Conservation (phyloP, 2,888 invertebrate species). For the Scaeva pyrastri region DNA sequence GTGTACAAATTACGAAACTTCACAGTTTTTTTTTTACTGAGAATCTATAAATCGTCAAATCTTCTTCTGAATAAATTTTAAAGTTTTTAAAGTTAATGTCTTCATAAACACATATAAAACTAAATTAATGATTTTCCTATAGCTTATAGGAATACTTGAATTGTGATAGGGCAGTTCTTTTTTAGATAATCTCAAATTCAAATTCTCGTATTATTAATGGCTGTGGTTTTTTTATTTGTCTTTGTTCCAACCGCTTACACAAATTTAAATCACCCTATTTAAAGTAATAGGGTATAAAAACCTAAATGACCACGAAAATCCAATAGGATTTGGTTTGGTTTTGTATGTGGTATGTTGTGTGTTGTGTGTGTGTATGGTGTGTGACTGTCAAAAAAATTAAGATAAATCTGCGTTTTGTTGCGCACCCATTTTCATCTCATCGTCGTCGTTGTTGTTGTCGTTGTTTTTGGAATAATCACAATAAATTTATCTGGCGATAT, state of each 20-base stretch:
- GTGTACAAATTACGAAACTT: slow-evolving; percentile 68
- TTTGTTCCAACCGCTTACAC: no score
- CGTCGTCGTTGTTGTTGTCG: not conserved
- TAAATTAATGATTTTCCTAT: no score
- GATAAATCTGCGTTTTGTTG: slow-evolving; percentile 54
- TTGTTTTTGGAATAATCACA: not conserved
- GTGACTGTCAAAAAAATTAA: slow-evolving; percentile 44
- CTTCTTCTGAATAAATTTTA: not conserved
- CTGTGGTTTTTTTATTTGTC: no score
- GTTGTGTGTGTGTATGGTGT: slow-evolving; percentile 33
- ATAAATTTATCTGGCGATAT: not conserved
- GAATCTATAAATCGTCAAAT: not conserved
- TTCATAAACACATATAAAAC: no score
- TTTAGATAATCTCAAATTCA: no score
- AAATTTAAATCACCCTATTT: no score
- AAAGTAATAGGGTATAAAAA: slow-evolving; percentile 15
- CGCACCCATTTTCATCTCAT: slow-evolving; percentile 39
- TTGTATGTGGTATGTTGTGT: slow-evolving; percentile 25
- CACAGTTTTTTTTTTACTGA: slow-evolving; percentile 17
- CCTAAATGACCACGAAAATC: slow-evolving; percentile 46
- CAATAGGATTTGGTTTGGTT: slow-evolving; percentile 40
- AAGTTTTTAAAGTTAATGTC: not conserved
- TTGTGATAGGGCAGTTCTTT: no score
- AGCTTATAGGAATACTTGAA: no score
- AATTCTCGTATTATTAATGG: no score